A percentile compares a stretch with the other conserved stretches of the same genome.
Evolutionary conservation across 2,888 invertebrate species (phyloP).

Genomic region (Lithosia quadra): DNA sequence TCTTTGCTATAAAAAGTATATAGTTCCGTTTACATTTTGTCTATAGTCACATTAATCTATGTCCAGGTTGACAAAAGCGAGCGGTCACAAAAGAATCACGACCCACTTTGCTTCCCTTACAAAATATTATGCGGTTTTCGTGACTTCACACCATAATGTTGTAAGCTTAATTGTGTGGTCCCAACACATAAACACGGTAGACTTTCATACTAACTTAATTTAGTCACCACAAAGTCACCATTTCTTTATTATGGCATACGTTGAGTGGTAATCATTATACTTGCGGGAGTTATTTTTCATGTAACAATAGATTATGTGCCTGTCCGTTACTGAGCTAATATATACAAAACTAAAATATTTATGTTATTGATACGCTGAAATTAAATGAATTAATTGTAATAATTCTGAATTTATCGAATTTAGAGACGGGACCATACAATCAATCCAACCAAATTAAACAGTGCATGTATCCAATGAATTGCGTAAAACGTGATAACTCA

Average conservation of each 20-base stretch:
- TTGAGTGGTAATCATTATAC: conserved; percentile 6
- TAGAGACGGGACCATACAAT: background rate
- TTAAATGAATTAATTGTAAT: no score
- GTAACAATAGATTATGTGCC: background rate
- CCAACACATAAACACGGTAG: conserved; percentile 41
- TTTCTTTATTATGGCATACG: conserved; percentile 26
- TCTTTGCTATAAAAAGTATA: background rate
- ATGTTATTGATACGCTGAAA: background rate
- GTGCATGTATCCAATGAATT: background rate
- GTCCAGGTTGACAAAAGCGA: conserved; percentile 70
- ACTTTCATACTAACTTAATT: conserved; percentile 41
- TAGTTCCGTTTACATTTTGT: conserved; percentile 32
- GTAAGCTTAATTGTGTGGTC: conserved; percentile 55
- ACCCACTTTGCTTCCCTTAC: conserved; percentile 47
- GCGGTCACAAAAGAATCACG: conserved; percentile 65
- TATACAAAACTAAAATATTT: conserved; percentile 13
- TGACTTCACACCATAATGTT: conserved; percentile 57
- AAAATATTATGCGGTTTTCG: conserved; percentile 62
- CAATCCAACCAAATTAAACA: background rate
- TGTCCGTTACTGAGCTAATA: background rate
- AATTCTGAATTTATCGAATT: no score
- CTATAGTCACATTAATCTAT: conserved; percentile 69
- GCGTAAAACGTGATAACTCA: background rate
- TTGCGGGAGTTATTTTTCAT: background rate
- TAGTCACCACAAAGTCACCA: conserved; percentile 26